Evolutionary conservation across 2,113 vertebrate genomes (phyloP).

Genomic region (Oncorhynchus nerka): DNA sequence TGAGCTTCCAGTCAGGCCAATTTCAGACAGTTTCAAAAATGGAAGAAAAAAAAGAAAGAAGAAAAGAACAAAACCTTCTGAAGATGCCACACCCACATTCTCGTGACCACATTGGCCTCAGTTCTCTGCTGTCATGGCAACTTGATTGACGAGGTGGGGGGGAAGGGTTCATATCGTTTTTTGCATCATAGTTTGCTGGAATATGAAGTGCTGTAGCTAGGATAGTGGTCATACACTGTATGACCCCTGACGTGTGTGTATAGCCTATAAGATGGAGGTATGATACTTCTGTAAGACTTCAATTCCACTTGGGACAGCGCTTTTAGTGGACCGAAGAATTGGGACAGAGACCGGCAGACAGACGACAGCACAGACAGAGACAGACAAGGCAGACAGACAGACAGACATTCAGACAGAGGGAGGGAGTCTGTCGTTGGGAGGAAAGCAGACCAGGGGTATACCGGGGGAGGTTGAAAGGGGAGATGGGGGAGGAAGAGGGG

Average conservation of each 20-base stretch:
- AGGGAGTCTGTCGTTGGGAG: slow-evolving; percentile 33
- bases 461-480: neutral
- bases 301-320: slow-evolving; percentile 53
- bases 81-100: slow-evolving; percentile 22
- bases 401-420: slow-evolving; percentile 40
- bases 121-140: slow-evolving; percentile 40
- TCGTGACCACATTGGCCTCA: slow-evolving; percentile 19
- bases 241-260: too few species aligned
- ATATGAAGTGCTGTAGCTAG: slow-evolving; percentile 53
- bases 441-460: neutral
- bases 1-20: slow-evolving; percentile 62
- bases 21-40: slow-evolving; percentile 45
- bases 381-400: neutral
- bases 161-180: neutral
- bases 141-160: slow-evolving; percentile 21
- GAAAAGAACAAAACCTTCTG: slow-evolving; percentile 9
- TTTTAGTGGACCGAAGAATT: slow-evolving; percentile 26
- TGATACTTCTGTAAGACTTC: too few species aligned
- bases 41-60: slow-evolving; percentile 21
- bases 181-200: slow-evolving; percentile 29
- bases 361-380: slow-evolving; percentile 29
- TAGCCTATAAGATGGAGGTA: slow-evolving; percentile 13
- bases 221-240: slow-evolving; percentile 39
- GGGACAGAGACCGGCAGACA: neutral
- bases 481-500: slow-evolving; percentile 15